These are phyloP conservation scores for Argyrosomus japonicus DNA, from an alignment of 2,113 vertebrate species.

Conservation along the genomic window DNA sequence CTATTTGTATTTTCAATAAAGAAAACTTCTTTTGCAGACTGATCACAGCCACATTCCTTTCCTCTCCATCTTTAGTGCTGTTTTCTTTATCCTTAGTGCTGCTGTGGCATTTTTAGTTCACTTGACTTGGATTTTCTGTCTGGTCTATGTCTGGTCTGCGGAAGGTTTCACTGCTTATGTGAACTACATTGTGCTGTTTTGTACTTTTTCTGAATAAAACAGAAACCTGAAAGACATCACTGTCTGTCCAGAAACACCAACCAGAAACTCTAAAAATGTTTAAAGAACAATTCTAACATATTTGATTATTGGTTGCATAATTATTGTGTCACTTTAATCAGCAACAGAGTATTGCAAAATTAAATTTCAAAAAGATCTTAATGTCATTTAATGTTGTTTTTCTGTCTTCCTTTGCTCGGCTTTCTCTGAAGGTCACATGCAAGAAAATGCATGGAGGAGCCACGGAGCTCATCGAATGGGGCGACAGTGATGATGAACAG, in stretches of 20 bases:
- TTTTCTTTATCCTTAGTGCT: conserved; percentile 11
- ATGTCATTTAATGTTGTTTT: conserved; percentile 19
- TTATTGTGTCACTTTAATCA: not conserved
- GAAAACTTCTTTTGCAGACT: not conserved
- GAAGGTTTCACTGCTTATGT: not conserved
- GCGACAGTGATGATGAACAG: conserved; percentile 86
- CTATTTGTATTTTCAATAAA: conserved; percentile 8
- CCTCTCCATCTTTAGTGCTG: not conserved
- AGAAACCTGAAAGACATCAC: not conserved
- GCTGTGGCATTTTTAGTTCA: conserved; percentile 5
- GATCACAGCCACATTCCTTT: not conserved
- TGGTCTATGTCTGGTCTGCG: not conserved
- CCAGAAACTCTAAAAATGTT: not conserved
- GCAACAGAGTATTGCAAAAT: not conserved
- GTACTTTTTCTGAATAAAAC: not conserved
- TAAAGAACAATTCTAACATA: not conserved
- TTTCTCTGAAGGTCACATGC: conserved; percentile 87
- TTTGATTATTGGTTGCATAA: not conserved
- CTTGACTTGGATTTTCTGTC: conserved; percentile 5
- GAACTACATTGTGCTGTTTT: not conserved
- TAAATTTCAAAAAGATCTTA: not conserved
- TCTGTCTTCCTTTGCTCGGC: conserved; percentile 52
- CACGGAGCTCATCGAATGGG: conserved; percentile 90
- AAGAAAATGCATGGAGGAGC: conserved; percentile 82
- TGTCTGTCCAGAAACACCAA: not conserved